Evolutionary conservation across 2,797 vertebrate genomes (phyloP).

Genomic region (Hypotaenidia philippensis): DNA sequence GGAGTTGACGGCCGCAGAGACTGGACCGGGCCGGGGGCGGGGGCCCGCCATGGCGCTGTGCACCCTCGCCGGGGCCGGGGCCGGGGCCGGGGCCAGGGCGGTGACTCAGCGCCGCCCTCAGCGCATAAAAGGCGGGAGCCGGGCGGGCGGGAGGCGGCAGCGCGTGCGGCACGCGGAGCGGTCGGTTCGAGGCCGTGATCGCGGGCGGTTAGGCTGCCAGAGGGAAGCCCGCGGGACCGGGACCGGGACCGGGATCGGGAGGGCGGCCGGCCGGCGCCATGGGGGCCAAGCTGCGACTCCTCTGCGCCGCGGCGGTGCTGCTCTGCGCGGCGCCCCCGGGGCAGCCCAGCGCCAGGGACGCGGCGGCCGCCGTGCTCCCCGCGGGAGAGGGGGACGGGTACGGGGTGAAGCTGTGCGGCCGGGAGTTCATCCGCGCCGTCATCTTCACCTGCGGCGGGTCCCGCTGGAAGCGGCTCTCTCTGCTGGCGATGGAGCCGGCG

Average conservation of each 20-base stretch:
- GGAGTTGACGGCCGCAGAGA: not conserved
- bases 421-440: constrained; percentile 91
- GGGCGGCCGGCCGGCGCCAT: not conserved
- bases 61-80: not conserved
- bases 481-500: not conserved
- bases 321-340: not conserved
- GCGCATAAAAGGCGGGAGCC: not conserved
- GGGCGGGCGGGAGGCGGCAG: not conserved
- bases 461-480: constrained; percentile 83
- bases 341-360: not conserved
- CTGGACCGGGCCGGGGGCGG: too few relatives aligned
- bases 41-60: too few relatives aligned
- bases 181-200: not conserved
- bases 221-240: not conserved
- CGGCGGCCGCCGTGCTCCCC: not conserved
- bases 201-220: not conserved
- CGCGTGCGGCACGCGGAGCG: not conserved
- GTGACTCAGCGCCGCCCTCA: not conserved
- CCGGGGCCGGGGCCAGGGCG: not conserved
- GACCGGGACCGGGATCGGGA: not conserved
- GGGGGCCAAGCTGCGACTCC: not conserved
- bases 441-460: constrained; percentile 92
- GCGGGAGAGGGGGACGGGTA: constrained; percentile 56
- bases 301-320: not conserved
- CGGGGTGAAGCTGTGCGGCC: constrained; percentile 88